Percentiles rank a stretch among this genome's conserved stretches.
phyloP scores from a whole-genome alignment of 2,113 vertebrate genomes.

The Ammodytes marinus region DNA sequence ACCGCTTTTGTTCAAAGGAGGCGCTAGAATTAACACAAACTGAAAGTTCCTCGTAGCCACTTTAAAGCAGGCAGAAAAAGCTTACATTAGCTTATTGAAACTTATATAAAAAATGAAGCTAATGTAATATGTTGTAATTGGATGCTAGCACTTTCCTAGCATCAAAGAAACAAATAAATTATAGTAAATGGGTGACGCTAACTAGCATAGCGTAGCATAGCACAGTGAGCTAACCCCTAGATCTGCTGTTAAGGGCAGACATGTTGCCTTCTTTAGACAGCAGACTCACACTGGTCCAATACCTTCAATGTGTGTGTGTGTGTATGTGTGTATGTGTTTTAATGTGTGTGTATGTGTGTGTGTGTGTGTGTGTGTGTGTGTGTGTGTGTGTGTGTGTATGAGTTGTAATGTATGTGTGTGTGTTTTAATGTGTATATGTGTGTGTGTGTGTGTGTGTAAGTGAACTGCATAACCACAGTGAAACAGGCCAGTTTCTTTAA shows the following conservation, averaged over 20 bases:
- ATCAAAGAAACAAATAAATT: not conserved
- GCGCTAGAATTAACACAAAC: too few relatives aligned
- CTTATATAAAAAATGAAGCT: too few relatives aligned
- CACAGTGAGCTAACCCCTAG: constrained; percentile 37
- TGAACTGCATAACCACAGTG: constrained; percentile 27
- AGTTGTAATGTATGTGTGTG: constrained; percentile 17
- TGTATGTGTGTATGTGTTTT: constrained; percentile 1
- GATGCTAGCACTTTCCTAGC: constrained; percentile 2
- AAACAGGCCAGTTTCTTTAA: constrained; percentile 56
- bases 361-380: constrained; percentile 12
- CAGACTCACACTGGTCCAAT: constrained; percentile 76
- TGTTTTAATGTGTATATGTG: not conserved
- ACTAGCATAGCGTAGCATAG: constrained; percentile 10
- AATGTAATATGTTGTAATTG: not conserved
- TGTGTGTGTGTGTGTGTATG: not conserved
- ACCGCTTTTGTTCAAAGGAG: too few relatives aligned
- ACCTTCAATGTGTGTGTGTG: constrained; percentile 14
- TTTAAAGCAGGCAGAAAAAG: too few relatives aligned
- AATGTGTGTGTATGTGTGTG: constrained; percentile 6
- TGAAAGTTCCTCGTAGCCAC: too few relatives aligned
- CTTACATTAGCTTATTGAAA: too few relatives aligned
- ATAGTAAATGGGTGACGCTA: not conserved
- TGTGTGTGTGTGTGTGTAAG: constrained; percentile 17
- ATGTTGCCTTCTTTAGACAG: constrained; percentile 78
- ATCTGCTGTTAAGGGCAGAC: constrained; percentile 59